Evolutionary conservation across 2,888 invertebrate genomes (phyloP), one percentile per base, ranked within the genome.

Genomic region (Lamellibrachia satsuma): DNA sequence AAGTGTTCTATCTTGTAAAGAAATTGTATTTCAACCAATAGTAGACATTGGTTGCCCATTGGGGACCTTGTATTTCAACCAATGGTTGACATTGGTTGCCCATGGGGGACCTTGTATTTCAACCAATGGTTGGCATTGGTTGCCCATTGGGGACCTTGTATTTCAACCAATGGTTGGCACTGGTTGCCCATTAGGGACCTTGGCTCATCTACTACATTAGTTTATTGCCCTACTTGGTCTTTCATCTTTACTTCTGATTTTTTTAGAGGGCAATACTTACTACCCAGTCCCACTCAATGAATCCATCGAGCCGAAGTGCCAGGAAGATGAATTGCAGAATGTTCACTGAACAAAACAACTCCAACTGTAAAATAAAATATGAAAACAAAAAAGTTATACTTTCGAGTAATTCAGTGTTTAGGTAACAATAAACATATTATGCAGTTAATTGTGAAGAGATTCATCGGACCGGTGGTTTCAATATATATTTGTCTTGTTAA

Each of bases 321-420:
- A 99, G 97, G 96, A 99, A 99, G 95, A 99, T 99, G 96, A 99
- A 99, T 96, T 99, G 99, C 93, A 99, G 97, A 93, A 99, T 98
- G 97, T 99, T 99, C 39, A 99, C 99, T 92, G 99, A 98, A 97
- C 99, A 98, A 97, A 99, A 99, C 92, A 99, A 96, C 97, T 99
- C 99, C 97, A 99, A 97, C 98, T 98, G 97, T 94, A 98, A 98
- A 94, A 94, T 92, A 91, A 92, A 52, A 91, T 22, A 75, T 75
- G 15, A 15, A 75, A 75, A 75, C 75, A 9, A 55, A 55, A 55
- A 55, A 3, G 55, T 9, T 7, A 55, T 22, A 75, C 75, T 75
- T 6, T 75, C 15, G 9, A 9, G 9, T 7, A 55, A 75, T 22
- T 22, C n/a, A 75, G 22, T 22, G n/a, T 22, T 22, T 22, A 75